Base-by-base conservation (phyloP, 2,113 vertebrate genomes). In the Alethe diademata region DNA sequence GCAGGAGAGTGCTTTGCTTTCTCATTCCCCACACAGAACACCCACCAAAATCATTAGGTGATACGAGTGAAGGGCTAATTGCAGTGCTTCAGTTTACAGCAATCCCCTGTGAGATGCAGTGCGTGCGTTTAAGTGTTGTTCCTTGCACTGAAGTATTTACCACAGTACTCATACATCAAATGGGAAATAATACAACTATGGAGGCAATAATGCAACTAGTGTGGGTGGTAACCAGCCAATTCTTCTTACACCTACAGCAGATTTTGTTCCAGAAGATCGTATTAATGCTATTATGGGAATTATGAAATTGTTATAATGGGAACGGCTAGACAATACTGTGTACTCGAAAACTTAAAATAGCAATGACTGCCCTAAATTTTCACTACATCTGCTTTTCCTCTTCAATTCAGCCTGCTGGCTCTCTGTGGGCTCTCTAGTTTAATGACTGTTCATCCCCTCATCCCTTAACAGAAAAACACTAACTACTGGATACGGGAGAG, bases 371-470 rank as follows among this genome's bases (percentile, higher is more conserved):
- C 53, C 85, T 80, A 76, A 92, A 95, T 92, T 93, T 96, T 93
- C 67, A 94, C 90, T 90, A 45, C 69, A 62, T 88, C 26, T 95
- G 50, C n/a, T 93, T 91, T 96, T 87, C 78, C 82, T 91, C 66
- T 88, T 78, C 78, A 78, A 13, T 86, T 90, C 92, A 85, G 53
- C 70, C 65, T 87, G 73, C 71, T 92, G 76, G 57, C n/a, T 96
- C 95, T 94, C 87, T 88, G 85, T 48, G 90, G 90, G 95, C 58
- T 87, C 35, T 65, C 87, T 88, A 43, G 69, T 84, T 97, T 96
- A 97, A 96, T 95, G 94, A 92, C 62, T 95, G 80, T 72, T 97
- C 95, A 90, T 93, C 95, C 73, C 89, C 93, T 88, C 57, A 90
- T 33, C n/a, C n/a, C 58, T 91, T 96, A 96, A 86, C 25, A 8